phyloP scores from a whole-genome alignment of 92 coral and sea anemone species.

The Phenganax stokvisi region DNA sequence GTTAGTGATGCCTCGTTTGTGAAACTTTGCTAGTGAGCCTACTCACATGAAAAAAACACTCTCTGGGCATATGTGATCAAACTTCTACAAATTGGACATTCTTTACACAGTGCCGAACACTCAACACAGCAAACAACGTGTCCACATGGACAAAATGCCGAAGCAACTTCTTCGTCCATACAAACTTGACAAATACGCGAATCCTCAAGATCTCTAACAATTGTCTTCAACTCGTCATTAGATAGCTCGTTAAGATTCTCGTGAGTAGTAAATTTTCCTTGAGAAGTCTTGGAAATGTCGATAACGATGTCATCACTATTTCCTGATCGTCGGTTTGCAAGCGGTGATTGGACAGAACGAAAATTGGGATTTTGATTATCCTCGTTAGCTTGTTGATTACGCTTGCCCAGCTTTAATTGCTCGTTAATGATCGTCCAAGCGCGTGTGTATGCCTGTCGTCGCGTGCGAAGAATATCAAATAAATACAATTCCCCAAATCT shows the following conservation, averaged over 20 bases:
- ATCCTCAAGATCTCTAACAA: conserved; percentile 88
- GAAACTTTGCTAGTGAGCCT: not conserved
- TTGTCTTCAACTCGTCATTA: conserved; percentile 64
- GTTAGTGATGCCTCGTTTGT: not conserved
- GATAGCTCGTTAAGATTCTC: conserved; percentile 65
- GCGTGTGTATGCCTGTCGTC: conserved; percentile 94
- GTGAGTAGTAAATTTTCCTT: conserved; percentile 48
- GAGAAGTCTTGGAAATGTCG: conserved; percentile 50
- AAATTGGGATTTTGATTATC: conserved; percentile 57
- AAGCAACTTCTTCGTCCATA: conserved; percentile 96
- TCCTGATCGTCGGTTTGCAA: conserved; percentile 69
- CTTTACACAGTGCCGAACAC: conserved; percentile 93
- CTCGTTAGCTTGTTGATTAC: conserved; percentile 47
- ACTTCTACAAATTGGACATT: conserved; percentile 93
- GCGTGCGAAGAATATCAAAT: conserved; percentile 89
- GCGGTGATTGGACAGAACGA: conserved; percentile 98
- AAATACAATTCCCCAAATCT: conserved; percentile 77
- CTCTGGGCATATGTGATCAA: conserved; percentile 93
- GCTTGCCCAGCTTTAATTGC: conserved; percentile 53
- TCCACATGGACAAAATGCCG: conserved; percentile 99
- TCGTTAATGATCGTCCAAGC: conserved; percentile 88
- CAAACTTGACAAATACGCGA: conserved; percentile 95
- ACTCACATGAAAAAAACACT: conserved; percentile 93
- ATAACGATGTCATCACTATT: conserved; percentile 53
- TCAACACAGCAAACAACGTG: conserved; percentile 99